These are phyloP conservation scores for Anguilla megastoma DNA, from an alignment of 2,797 vertebrate genomes.

Conservation along the genomic window DNA sequence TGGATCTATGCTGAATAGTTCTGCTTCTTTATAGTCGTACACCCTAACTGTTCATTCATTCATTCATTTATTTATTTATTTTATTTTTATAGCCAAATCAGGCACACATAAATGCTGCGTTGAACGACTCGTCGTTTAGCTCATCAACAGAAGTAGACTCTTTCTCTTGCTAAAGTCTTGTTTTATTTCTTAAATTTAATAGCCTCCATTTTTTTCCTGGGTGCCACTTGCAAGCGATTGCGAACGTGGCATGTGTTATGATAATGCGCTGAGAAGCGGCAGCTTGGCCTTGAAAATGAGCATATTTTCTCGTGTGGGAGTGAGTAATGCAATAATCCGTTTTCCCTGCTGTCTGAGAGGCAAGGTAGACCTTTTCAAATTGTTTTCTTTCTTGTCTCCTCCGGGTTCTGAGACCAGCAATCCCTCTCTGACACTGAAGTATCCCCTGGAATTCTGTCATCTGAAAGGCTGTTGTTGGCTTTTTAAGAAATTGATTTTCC, in stretches of 20 bases:
- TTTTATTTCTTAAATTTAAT: not conserved
- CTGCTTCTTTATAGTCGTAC: not conserved
- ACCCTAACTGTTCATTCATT: too few species aligned
- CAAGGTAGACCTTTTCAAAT: not conserved
- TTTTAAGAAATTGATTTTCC: constrained; percentile 7
- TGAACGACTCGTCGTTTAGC: not conserved
- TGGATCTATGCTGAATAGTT: not conserved
- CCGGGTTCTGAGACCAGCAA: not conserved
- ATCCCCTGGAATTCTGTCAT: not conserved
- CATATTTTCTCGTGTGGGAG: not conserved
- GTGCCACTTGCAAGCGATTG: not conserved
- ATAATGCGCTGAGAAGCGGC: not conserved
- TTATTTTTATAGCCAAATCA: not conserved
- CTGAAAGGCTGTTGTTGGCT: not conserved
- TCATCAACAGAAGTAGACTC: not conserved
- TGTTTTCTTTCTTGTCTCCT: not conserved
- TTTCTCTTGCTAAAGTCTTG: not conserved
- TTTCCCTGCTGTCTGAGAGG: not conserved
- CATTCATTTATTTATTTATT: too few species aligned
- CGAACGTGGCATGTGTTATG: not conserved
- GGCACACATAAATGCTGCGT: not conserved
- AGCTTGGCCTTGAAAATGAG: not conserved
- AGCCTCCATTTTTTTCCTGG: not conserved
- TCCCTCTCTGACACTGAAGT: not conserved
- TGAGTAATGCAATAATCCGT: not conserved